phyloP scores from a whole-genome alignment of 2,888 invertebrate genomes.

The Noctua janthina region DNA sequence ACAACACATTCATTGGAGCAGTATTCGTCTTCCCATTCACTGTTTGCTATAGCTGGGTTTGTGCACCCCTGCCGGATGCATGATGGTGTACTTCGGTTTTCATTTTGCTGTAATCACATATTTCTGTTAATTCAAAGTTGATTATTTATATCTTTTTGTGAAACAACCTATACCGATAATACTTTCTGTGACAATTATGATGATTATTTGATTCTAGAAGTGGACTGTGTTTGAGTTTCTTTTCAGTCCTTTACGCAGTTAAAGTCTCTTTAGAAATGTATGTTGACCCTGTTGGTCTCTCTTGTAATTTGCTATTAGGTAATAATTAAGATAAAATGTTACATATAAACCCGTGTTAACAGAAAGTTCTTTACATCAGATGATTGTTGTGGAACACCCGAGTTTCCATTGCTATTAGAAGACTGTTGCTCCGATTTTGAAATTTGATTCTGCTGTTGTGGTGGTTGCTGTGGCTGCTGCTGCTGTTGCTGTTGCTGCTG shows the following conservation, averaged over 20 bases:
- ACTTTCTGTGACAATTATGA: not conserved
- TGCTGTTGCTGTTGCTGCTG: conserved; percentile 81
- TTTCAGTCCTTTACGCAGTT: conserved; percentile 3
- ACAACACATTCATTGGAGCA: conserved; percentile 99
- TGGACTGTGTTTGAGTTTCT: conserved; percentile 3
- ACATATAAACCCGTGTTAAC: conserved; percentile 39
- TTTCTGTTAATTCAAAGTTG: conserved; percentile 31
- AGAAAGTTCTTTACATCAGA: conserved; percentile 80
- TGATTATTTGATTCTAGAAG: not conserved
- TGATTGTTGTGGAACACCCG: conserved; percentile 84
- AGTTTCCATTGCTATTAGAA: conserved; percentile 83
- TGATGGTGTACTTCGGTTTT: conserved; percentile 87
- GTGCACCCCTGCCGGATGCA: conserved; percentile 97
- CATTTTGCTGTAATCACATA: conserved; percentile 82
- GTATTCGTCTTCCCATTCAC: conserved; percentile 99
- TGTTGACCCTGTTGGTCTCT: not conserved
- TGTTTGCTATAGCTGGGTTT: conserved; percentile 97
- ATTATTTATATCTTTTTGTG: not conserved
- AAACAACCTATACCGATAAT: conserved; percentile 13
- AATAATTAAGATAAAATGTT: conserved; percentile 12
- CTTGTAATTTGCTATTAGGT: conserved; percentile 9
- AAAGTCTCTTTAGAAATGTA: conserved; percentile 12
- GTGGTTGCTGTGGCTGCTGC: conserved; percentile 81
- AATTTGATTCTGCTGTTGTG: conserved; percentile 76
- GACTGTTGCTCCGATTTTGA: conserved; percentile 87